Base-by-base conservation (phyloP, 1,140 invertebrate species). In the Tachypleus tridentatus region DNA sequence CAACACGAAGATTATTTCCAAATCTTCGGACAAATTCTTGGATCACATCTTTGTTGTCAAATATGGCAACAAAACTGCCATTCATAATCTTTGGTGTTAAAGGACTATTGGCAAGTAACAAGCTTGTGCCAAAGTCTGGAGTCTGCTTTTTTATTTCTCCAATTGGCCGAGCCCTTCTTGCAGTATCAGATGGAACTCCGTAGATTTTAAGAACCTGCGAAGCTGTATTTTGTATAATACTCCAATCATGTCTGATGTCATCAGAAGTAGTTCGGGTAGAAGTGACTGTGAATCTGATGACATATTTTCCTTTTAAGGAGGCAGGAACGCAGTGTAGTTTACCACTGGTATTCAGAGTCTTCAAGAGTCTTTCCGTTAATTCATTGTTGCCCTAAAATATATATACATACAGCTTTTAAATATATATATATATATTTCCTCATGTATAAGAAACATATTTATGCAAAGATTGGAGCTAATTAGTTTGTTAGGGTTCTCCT, bases 51-150 rank as follows among this genome's bases (percentile, higher is more conserved):
- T 85, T 87, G 51, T 88, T 88, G 73, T 98, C 93, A 73, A 94
- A 93, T 66, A 98, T 88, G 5, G 93, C 94, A 0, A 89, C 93
- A 78, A 95, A 97, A 69, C 91, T 96, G 1, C 92, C 95, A 72
- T 97, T 97, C 5, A 97, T 91, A 29, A 98, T 89, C 79, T 97
- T 97, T 0, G 95, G 94, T 49, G 93, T 96, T 86, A 96, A 93
- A 2, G 94, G 94, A 48, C 90, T 91, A 76, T 97, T 97, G 69
- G 78, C 79, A 7, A 95, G 87, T 49, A 98, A 77, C 11, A 98
- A 79, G 75, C 93, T 97, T 10, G 94, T 93, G 7, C 94, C 93
- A 73, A 96, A 97, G 59, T 90, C 85, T 66, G 88, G 72, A 62
- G 79, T 77, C 64, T 87, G 72, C 56, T 88, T 85, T 65, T 86